Evolutionary conservation across 1,140 invertebrate species (phyloP).

Genomic region (Brachionus plicatilis): DNA sequence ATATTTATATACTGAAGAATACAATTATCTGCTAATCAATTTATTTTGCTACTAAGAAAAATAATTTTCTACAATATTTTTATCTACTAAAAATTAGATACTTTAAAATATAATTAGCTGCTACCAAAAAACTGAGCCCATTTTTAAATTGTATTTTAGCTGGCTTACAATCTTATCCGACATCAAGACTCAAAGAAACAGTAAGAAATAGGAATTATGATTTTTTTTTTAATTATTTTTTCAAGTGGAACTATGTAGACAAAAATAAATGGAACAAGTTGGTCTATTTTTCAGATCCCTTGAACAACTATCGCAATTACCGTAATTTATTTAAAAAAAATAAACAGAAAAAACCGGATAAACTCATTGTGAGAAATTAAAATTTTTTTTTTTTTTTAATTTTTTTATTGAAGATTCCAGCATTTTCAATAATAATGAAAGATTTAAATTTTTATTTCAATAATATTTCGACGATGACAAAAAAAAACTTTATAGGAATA

Average conservation of each 20-base stretch:
- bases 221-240: neutral
- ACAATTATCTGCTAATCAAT: too few relatives aligned
- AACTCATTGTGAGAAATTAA: neutral
- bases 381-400: neutral
- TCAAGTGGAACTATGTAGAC: conserved; percentile 1
- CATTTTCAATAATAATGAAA: conserved; percentile 31
- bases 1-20: too few relatives aligned
- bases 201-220: neutral
- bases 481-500: neutral
- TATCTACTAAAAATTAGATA: too few relatives aligned
- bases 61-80: too few relatives aligned
- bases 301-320: neutral
- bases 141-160: neutral
- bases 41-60: too few relatives aligned
- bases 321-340: neutral
- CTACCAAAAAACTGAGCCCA: too few relatives aligned
- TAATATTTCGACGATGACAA: neutral
- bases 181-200: neutral
- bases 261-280: neutral
- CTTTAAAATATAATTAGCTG: too few relatives aligned
- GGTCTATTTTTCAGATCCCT: neutral
- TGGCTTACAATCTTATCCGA: neutral
- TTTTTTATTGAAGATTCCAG: neutral
- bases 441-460: conserved; percentile 22
- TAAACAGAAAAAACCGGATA: neutral